Conservation (phyloP, 1,140 invertebrate genomes). For the Monochamus saltuarius region DNA sequence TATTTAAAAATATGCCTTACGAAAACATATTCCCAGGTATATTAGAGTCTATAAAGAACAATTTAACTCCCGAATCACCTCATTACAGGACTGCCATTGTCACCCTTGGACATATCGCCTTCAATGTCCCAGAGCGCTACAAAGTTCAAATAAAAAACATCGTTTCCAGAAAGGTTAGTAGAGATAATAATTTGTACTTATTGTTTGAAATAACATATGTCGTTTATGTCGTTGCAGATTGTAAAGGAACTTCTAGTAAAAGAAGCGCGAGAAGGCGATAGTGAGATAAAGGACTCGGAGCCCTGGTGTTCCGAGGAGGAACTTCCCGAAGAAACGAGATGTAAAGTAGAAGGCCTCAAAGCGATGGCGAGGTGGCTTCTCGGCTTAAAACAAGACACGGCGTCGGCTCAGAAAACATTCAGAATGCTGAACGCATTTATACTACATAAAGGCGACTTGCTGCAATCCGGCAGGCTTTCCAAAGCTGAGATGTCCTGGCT, state of each 20-base stretch:
- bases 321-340: constrained; percentile 86
- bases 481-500: constrained; percentile 91
- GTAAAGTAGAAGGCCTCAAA: constrained; percentile 93
- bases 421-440: constrained; percentile 57
- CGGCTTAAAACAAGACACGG: constrained; percentile 83
- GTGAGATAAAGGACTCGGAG: constrained; percentile 52
- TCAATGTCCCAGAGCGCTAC: constrained; percentile 87
- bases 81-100: constrained; percentile 93
- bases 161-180: constrained; percentile 80
- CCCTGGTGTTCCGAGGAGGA: constrained; percentile 88
- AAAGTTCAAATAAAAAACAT: constrained; percentile 89
- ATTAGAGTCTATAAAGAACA: constrained; percentile 76
- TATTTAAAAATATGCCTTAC: constrained; percentile 83
- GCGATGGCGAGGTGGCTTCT: constrained; percentile 94
- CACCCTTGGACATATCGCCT: constrained; percentile 90
- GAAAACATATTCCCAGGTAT: constrained; percentile 83
- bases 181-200: background rate
- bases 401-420: constrained; percentile 92
- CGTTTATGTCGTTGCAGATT: constrained; percentile 63
- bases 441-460: constrained; percentile 65
- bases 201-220: background rate
- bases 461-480: constrained; percentile 72
- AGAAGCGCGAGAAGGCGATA: constrained; percentile 61
- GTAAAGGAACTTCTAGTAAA: constrained; percentile 94
- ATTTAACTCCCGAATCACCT: constrained; percentile 74